Base-by-base conservation (phyloP, 1,140 invertebrate species). In the Anadara kagoshimensis region DNA sequence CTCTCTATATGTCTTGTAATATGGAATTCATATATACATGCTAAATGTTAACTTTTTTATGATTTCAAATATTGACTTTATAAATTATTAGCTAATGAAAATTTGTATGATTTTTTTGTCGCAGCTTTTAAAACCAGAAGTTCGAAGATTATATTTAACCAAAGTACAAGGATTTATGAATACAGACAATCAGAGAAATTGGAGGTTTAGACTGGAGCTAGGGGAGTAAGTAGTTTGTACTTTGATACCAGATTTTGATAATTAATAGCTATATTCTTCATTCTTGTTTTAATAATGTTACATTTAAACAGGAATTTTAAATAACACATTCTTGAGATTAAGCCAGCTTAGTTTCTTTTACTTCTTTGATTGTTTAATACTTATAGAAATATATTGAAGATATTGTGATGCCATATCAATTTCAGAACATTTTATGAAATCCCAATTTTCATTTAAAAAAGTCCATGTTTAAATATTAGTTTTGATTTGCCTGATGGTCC, bases 171-270 rank as follows among this genome's bases (percentile, higher is more conserved):
- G 93, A 44, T 95, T 95, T 82, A 86, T 95, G 26, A 90, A 91
- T 62, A 93, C 92, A 4, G 94, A 95, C 80, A 94, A 93, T 83
- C 91, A 93, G 62, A 90, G 92, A 81, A 95, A 95, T 81, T 95
- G 95, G 94, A 89, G 94, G 64, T 95, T 94, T 83, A 87, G 94
- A 59, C 88, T 93, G 68, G 93, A 94, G 80, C 88, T 95, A 26
- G 93, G 93, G 7, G 90, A 91, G 76, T 90, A 80, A 78, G 88
- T 83, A 22, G 43, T 63, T 45, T 11, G 5, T 63, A 12, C 16
- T 10, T 18, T 43, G 29, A 36, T 14, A 58, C 5, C 2, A 20
- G 0, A 14, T 36, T 14, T 4, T 41, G 49, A 51, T 51, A 22
- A 51, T 51, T 22, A n/a, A 22, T 22, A 1, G 0, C 5, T 3